Percentiles rank a stretch among this genome's conserved stretches.
Conservation (phyloP, 2,797 vertebrate species). For the Cebuella pygmaea region DNA sequence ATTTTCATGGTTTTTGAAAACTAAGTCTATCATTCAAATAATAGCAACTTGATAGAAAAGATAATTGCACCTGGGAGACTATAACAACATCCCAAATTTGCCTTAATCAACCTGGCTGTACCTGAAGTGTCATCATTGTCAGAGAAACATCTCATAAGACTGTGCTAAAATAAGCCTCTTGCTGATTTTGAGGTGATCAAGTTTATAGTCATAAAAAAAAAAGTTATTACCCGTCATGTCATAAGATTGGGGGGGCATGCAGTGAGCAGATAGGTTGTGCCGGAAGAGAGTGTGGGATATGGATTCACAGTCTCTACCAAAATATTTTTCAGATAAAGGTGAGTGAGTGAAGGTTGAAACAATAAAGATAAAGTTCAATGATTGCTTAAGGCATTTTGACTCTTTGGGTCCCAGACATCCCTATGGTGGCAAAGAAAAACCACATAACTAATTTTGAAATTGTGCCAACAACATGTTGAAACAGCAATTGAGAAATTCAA, state of each 20-base stretch:
- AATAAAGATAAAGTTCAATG: conserved; percentile 14
- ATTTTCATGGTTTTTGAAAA: conserved; percentile 53
- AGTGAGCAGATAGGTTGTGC: background rate
- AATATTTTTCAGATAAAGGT: conserved; percentile 27
- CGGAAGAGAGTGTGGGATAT: background rate
- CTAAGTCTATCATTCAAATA: background rate
- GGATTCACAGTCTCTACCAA: background rate
- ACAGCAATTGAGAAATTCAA: background rate
- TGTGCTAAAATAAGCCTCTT: background rate
- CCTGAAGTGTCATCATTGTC: background rate
- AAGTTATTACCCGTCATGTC: no score
- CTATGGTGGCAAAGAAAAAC: conserved; percentile 6
- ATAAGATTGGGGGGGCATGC: background rate
- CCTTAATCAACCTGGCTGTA: background rate
- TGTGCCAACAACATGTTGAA: conserved; percentile 44
- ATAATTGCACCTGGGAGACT: background rate
- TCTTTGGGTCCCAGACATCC: conserved; percentile 24
- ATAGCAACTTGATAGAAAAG: background rate
- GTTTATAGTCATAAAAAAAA: background rate
- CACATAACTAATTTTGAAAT: background rate
- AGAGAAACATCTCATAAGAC: background rate
- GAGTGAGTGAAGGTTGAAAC: conserved; percentile 17
- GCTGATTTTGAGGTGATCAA: background rate
- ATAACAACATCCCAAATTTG: background rate
- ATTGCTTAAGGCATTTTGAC: background rate